These are phyloP conservation scores for cat (Felis catus) DNA, from an alignment of 2,113 vertebrate genomes.

Conservation along the genomic window F.catus_Fca126_mat1.0 CM031415.1:176524501-176525000, in stretches of 20 bases:
- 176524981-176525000: neutral
- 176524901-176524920: neutral
- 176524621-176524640: neutral
- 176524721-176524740: neutral
- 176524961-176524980: neutral
- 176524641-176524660: neutral
- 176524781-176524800: neutral
- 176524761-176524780: neutral
- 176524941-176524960: neutral
- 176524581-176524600: neutral
- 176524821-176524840: neutral
- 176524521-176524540: neutral
- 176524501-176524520: neutral
- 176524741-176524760: neutral
- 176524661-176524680: neutral
- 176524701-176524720: neutral
- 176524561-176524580: neutral
- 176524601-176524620: neutral
- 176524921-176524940: neutral
- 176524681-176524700: neutral
- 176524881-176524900: conserved; percentile 25
- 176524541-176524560: neutral
- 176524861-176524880: neutral
- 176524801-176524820: neutral
- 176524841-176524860: neutral